Evolutionary conservation across 2,797 vertebrate genomes (phyloP).

Genomic region (Clarias platycephalus): DNA sequence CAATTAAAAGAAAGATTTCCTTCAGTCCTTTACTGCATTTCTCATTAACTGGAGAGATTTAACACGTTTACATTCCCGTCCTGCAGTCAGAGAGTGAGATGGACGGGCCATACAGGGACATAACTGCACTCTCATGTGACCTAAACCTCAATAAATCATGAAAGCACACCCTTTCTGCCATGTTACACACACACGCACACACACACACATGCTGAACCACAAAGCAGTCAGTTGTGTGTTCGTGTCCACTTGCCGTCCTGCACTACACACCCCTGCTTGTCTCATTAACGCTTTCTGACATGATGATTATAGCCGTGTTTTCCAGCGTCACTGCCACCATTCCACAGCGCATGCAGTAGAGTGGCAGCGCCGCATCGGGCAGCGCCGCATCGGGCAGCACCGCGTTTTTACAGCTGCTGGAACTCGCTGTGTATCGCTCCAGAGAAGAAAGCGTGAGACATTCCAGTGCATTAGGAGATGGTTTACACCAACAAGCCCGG

Average conservation of each 20-base stretch:
- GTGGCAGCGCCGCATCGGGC: constrained; percentile 11
- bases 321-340: constrained; percentile 16
- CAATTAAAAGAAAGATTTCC: neutral
- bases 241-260: neutral
- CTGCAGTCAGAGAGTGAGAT: neutral
- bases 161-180: neutral
- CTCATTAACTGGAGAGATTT: neutral
- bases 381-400: constrained; percentile 36
- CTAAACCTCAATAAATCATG: neutral
- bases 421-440: constrained; percentile 48
- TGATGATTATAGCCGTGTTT: constrained; percentile 8
- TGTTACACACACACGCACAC: neutral
- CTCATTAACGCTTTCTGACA: constrained; percentile 17
- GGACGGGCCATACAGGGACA: neutral
- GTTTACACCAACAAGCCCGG: constrained; percentile 60
- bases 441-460: constrained; percentile 17
- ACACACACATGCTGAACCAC: neutral
- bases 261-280: neutral
- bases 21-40: neutral
- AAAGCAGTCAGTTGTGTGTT: neutral
- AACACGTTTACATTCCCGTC: neutral
- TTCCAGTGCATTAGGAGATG: constrained; percentile 45
- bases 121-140: neutral
- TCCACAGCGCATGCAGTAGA: neutral
- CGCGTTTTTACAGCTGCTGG: constrained; percentile 49